Base-by-base conservation (phyloP, 1,140 invertebrate genomes). In the Scaptomyza montana region DNA sequence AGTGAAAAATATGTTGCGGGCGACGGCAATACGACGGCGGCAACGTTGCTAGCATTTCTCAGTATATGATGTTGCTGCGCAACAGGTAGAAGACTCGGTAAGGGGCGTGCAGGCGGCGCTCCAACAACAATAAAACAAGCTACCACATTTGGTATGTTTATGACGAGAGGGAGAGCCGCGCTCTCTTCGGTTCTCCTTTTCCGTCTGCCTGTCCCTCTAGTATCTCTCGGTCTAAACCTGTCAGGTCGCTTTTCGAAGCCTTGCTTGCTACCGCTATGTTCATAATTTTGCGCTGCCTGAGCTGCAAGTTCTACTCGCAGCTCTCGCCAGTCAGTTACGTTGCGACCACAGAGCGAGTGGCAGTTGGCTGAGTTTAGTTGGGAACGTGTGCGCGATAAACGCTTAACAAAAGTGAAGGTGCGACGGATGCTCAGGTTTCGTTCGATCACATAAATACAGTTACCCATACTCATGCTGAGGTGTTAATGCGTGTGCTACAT, bases 1-100 rank as follows among this genome's bases (percentile, higher is more conserved):
- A 87, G 84, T 87, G 84, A 87, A 87, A 87, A 87, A 89, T 87
- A 80, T 87, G 85, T 84, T 84, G 85, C 77, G 85, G 68, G 67
- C 66, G 66, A 74, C 69, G 50, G 69, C 50, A 60, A 63, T 39
- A 47, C 36, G 33, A 57, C 62, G 51, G 46, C 49, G 16, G 47
- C 28, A 25, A 12, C 25, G 59, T 33, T 55, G 25, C 41, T 56
- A 71, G 43, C 53, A 71, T 41, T 55, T 43, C 45, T 51, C 51
- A 46, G 43, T 68, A 49, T 60, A 74, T 59, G 43, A 2, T 55
- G 54, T 43, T 55, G 63, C 50, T 50, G 28, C n/a, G 39, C 76
- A 80, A 79, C 78, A 82, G 82, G 84, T 89, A 87, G 76, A 77
- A 49, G 39, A 74, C 21, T 64, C 47, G 50, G 72, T 43, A 54